A percentile compares a stretch with the other conserved stretches of the same genome.
Evolutionary conservation across 2,888 invertebrate genomes (phyloP).

Genomic region (Ariolimax columbianus): DNA sequence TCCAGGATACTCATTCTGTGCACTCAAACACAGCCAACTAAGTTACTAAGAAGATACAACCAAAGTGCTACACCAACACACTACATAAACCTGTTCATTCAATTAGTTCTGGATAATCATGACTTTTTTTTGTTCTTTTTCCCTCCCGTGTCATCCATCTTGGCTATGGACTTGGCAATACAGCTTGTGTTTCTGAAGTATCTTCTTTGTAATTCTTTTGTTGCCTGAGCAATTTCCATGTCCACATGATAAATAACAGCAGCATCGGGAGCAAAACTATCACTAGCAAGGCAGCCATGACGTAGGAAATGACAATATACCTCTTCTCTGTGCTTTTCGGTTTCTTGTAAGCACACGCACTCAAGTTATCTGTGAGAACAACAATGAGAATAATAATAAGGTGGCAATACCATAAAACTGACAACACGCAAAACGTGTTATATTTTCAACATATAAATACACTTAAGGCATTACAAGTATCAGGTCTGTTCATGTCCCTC

Average conservation of each 20-base stretch:
- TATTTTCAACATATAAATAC: too few species aligned
- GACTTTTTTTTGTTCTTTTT: too few species aligned
- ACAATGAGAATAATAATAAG: neutral
- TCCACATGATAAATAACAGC: constrained; percentile 66
- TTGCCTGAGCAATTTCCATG: neutral
- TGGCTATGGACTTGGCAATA: constrained; percentile 10
- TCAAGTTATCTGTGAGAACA: constrained; percentile 33
- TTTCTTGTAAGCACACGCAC: constrained; percentile 46
- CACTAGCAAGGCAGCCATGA: constrained; percentile 72
- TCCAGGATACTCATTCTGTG: too few species aligned
- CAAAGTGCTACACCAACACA: too few species aligned
- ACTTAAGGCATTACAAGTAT: too few species aligned
- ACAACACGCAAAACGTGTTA: too few species aligned
- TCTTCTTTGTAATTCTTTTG: neutral
- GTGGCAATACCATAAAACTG: neutral
- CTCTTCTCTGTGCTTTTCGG: constrained; percentile 40
- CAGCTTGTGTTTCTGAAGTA: constrained; percentile 28
- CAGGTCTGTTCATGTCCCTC: too few species aligned
- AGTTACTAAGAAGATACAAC: too few species aligned
- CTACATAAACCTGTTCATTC: too few species aligned
- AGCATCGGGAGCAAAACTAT: constrained; percentile 70
- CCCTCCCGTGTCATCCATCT: neutral
- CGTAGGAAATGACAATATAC: constrained; percentile 71
- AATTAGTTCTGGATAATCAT: too few species aligned
- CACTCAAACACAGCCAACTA: too few species aligned